phyloP scores from a whole-genome alignment of 2,888 invertebrate genomes.

The Agapostemon virescens region DNA sequence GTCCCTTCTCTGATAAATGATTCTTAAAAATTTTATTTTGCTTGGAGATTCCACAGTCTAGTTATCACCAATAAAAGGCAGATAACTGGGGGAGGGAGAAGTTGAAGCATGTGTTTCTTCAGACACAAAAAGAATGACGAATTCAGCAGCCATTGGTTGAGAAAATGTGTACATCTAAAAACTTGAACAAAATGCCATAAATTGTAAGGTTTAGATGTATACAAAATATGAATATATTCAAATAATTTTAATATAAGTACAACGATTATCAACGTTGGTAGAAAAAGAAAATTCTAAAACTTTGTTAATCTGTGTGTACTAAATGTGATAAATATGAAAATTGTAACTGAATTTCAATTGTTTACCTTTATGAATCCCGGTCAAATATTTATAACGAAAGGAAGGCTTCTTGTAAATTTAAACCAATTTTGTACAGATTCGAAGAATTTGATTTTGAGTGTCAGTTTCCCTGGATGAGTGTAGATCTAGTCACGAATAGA shows the following conservation, averaged over 20 bases:
- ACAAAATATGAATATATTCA: neutral
- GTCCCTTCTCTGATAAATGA: too few species aligned
- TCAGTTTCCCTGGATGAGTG: constrained; percentile 88
- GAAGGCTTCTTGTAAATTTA: neutral
- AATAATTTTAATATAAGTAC: neutral
- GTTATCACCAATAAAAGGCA: constrained; percentile 56
- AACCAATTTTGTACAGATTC: neutral
- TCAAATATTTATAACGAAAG: neutral
- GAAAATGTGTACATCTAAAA: constrained; percentile 30
- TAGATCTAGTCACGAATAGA: constrained; percentile 88
- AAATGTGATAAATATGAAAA: neutral
- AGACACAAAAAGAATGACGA: constrained; percentile 76
- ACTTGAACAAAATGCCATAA: constrained; percentile 3
- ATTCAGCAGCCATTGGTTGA: constrained; percentile 70
- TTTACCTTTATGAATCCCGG: constrained; percentile 3
- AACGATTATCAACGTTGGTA: neutral
- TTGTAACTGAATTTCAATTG: neutral
- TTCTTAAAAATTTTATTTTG: too few species aligned
- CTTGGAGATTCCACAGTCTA: too few species aligned
- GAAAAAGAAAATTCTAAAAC: neutral
- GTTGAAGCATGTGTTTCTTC: constrained; percentile 73
- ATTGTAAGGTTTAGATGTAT: neutral
- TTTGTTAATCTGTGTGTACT: neutral
- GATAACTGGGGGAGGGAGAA: constrained; percentile 69
- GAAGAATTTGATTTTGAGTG: constrained; percentile 63